Base-by-base conservation (phyloP, 2,113 vertebrate genomes). In the Pipra filicauda region DNA sequence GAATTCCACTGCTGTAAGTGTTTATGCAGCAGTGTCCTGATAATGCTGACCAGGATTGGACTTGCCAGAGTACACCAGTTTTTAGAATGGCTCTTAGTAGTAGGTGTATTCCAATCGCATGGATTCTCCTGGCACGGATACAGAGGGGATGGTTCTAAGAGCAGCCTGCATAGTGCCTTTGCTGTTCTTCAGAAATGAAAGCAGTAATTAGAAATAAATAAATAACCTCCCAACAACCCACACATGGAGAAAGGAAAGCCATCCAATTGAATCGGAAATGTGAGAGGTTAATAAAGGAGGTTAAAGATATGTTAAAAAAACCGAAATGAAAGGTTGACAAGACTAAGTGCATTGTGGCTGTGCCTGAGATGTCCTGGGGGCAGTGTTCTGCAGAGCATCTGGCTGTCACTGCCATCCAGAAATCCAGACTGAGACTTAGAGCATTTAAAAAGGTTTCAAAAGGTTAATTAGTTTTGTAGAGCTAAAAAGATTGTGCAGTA, bases 401-500 rank as follows among this genome's bases (percentile, higher is more conserved):
- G 94, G 43, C 59, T 93, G 39, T 62, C 73, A 57, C 3, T 92
- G 39, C 91, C 43, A 22, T 43, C 61, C 80, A 89, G 55, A 85
- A 91, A 86, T 55, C 61, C 79, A 93, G 51, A 71, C 65, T 78
- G 76, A 95, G 72, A 64, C 21, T 93, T 75, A 37, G 9, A 86
- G 65, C 57, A 80, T 44, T 90, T 90, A 4, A 78, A 94, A 85
- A 88, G 44, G 28, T 88, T 95, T 94, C 49, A 49, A 93, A 95
- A 97, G 82, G 82, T 85, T 95, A 89, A 94, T 91, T 81, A 37
- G 14, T 91, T 96, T 91, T 85, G n/a, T 62, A 87, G 67, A 84
- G 43, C 22, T 71, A 48, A 91, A 87, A 89, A 78, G 44, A 62
- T 30, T 33, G 8, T 28, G 15, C 57, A 91, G n/a, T 76, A 57